Evolutionary conservation across 2,797 vertebrate genomes (phyloP), one percentile per base, ranked within the genome.

Genomic region (Bufotes viridis): DNA sequence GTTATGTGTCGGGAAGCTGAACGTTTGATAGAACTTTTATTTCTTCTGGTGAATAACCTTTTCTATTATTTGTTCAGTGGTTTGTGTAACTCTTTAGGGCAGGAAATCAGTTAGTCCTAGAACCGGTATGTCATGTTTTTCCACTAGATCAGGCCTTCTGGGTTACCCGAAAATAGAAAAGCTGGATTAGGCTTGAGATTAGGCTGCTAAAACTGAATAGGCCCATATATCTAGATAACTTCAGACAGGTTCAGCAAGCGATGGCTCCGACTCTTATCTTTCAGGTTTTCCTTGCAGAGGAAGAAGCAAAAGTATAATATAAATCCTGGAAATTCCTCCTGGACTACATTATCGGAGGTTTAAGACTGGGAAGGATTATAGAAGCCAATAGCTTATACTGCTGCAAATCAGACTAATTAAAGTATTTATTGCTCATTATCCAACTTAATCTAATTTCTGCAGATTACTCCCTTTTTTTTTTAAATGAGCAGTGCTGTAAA

Each of bases 161-260:
- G 86, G 42, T 83, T 58, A 87, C 58, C 58, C 63, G 80, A 81
- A 87, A 81, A 87, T 58, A 42, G 55, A 78, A 67, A 83, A 82
- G 20, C 34, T 78, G 72, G 80, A 87, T 82, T 75, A 69, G 60
- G 49, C 57, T 51, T 63, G 58, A 24, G 79, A 75, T 81, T n/a
- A 61, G 17, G 74, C 24, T 79, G 34, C 24, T 12, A 34, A 83
- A 20, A 78, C 7, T 63, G 17, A 63, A 78, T 75, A 34, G 63
- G 69, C 72, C 72, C 34, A 65, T 57, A 69, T 83, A 83, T 20
- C 22, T 29, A 57, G 72, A 83, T 67, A 57, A 69, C 58, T 76
- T 20, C 42, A 61, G 61, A 78, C 72, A 69, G 61, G 74, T 87
- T 78, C 14, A 74, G 26, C 67, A 20, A 78, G 60, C 3, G 57